Base-by-base conservation (phyloP, 2,113 vertebrate species). In the Bothrops jararaca region DNA sequence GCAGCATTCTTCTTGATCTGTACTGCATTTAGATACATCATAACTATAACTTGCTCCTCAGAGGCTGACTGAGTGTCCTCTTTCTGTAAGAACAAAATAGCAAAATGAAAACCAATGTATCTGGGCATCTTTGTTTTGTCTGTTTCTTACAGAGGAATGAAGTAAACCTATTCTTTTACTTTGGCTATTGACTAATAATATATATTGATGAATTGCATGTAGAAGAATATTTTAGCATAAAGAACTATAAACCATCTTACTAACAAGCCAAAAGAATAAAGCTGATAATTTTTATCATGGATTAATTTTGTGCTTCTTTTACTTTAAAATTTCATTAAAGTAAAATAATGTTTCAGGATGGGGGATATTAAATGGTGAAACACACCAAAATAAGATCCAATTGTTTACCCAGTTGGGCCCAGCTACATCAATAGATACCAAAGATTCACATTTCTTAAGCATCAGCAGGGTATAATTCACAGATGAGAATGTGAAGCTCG, bases 221-320 rank as follows among this genome's bases (percentile, higher is more conserved):
- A 97, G 97, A 96, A 97, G 95, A 97, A 96, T 98, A 96, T 97
- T 98, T 96, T 96, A 97, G 95, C 86, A 97, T 97, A 97, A 98
- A 91, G 96, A 92, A 95, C 92, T 92, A 94, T 94, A 92, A 94
- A 92, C 92, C 92, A 94, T 96, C 97, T 95, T 97, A 95, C 97
- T 97, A 98, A 97, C 90, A 97, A 97, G 93, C 94, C 95, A 95
- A 97, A 98, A 97, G 95, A 99, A 98, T 98, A 98, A 99, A 99
- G 95, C 97, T 97, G 95, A 97, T 91, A 96, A 98, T 97, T 95
- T 98, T 98, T 98, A 98, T 98, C 97, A 95, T 97, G 94, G 97
- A 96, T 89, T 97, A 93, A 97, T 97, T 94, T 95, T 94, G 95
- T 95, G 93, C 48, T 95, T 94, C 96, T 96, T 45, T 95, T 96